Conservation (phyloP, 2,888 invertebrate species). For the Microctonus hyperodae region DNA sequence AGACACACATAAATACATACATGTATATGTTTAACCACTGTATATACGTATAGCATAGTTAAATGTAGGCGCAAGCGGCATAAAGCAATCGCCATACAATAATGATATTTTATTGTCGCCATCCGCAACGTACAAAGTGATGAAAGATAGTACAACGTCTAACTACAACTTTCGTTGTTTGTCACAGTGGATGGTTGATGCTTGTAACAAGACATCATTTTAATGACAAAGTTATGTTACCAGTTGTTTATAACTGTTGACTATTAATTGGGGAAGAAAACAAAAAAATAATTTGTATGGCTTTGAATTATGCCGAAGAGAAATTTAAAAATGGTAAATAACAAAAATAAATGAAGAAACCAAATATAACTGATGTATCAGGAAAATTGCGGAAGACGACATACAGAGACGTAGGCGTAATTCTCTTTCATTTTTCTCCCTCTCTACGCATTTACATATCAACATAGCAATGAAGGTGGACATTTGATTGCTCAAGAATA, state of each 20-base stretch:
- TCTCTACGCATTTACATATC: neutral
- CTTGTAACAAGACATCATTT: neutral
- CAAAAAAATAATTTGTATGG: neutral
- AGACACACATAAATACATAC: slow-evolving; percentile 37
- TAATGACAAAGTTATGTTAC: slow-evolving; percentile 2
- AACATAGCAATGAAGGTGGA: slow-evolving; percentile 1
- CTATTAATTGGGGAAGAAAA: slow-evolving; percentile 12
- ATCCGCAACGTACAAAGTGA: neutral
- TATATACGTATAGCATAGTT: neutral
- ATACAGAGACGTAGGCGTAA: slow-evolving; percentile 14
- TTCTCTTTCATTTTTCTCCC: neutral
- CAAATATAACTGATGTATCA: neutral
- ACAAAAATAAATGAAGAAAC: neutral
- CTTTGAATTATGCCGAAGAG: neutral
- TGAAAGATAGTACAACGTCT: neutral
- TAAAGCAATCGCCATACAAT: neutral
- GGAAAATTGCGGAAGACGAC: slow-evolving; percentile 10
- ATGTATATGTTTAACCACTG: neutral
- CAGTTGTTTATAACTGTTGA: neutral
- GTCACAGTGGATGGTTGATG: neutral
- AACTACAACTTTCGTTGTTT: neutral
- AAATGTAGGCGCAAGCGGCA: slow-evolving; percentile 1
- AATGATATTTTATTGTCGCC: slow-evolving; percentile 2
- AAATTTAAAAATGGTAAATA: neutral
- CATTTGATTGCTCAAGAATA: slow-evolving; percentile 14